Base-by-base conservation (phyloP, 1,140 invertebrate genomes). In the Sitobion miscanthi region DNA sequence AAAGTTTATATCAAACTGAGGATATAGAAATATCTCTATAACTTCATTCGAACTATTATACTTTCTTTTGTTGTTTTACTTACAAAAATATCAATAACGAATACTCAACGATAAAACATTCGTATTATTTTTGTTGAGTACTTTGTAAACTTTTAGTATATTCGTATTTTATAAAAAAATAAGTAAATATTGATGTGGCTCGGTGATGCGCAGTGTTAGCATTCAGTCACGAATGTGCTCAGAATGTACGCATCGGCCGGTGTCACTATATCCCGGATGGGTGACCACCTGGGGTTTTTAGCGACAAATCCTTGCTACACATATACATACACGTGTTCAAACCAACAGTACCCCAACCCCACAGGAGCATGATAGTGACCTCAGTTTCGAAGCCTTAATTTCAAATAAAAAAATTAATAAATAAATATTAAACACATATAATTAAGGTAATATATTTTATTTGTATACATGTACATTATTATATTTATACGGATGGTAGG, bases 111-210 rank as follows among this genome's bases (percentile, higher is more conserved):
- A 47, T 87, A 47, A 87, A 87, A 87, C 86, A n/a, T 42, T 85
- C 23, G 25, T 42, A 85, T 88, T 88, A 88, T 88, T 88, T 49
- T 49, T 88, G 86, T 88, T n/a, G 17, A 49, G 47, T 49, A 88
- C 47, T 88, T 88, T 88, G 45, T 88, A 88, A 88, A 52, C 86
- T 88, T 52, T 88, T 49, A 35, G 83, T 45, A 85, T 14, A 85
- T 14, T n/a, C 17, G 17, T 88, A 2, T 88, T 45, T 4, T 14
- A 17, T 52, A 49, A 49, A 87, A 87, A 87, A 87, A 42, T 7
- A 49, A 47, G 38, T 17, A 82, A 17, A 85, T 42, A 85, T 45
- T 0, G 25, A n/a, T 42, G 42, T 42, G 42, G 4, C 42, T 42
- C 42, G 42, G 42, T 42, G 42, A 42, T 42, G 42, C 42, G 4